phyloP scores from a whole-genome alignment of 2,797 vertebrate genomes.

The Pygocentrus nattereri region DNA sequence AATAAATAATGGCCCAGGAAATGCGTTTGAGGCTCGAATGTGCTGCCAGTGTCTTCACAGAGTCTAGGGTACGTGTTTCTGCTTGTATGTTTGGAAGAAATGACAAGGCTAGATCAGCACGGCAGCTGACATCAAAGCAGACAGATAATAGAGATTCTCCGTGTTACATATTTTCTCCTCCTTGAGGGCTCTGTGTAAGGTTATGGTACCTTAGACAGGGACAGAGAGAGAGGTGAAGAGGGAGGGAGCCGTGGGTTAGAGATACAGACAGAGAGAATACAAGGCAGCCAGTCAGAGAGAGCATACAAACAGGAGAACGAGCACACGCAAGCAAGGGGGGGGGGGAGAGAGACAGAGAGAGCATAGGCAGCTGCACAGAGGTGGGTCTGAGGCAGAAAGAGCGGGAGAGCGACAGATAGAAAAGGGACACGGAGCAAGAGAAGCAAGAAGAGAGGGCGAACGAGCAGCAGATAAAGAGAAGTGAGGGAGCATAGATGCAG shows the following conservation, averaged over 20 bases:
- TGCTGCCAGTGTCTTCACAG: conserved; percentile 55
- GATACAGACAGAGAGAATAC: background rate
- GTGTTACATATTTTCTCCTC: conserved; percentile 58
- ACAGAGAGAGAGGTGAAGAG: conserved; percentile 11
- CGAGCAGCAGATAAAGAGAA: conserved; percentile 27
- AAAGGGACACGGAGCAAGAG: conserved; percentile 25
- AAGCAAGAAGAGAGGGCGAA: conserved; percentile 31
- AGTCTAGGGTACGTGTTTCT: conserved; percentile 46
- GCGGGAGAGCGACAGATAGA: conserved; percentile 1
- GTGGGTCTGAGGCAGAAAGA: conserved; percentile 29
- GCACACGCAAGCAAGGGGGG: conserved; percentile 40
- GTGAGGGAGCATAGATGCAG: conserved; percentile 21
- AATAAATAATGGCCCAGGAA: conserved; percentile 78
- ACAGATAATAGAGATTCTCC: conserved; percentile 67
- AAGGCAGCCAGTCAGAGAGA: background rate
- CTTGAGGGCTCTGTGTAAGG: conserved; percentile 57
- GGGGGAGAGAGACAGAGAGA: background rate
- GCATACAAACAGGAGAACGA: conserved; percentile 40
- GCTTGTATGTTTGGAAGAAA: conserved; percentile 55
- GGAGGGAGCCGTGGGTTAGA: background rate
- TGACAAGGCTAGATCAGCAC: conserved; percentile 58
- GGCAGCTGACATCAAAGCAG: conserved; percentile 68
- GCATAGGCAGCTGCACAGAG: conserved; percentile 20
- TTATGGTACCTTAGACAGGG: conserved; percentile 64
- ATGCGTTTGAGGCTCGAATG: conserved; percentile 67